Evolutionary conservation across 2,113 vertebrate genomes (phyloP), one percentile per base, ranked within the genome.

Genomic region (Ptilonorhynchus violaceus): DNA sequence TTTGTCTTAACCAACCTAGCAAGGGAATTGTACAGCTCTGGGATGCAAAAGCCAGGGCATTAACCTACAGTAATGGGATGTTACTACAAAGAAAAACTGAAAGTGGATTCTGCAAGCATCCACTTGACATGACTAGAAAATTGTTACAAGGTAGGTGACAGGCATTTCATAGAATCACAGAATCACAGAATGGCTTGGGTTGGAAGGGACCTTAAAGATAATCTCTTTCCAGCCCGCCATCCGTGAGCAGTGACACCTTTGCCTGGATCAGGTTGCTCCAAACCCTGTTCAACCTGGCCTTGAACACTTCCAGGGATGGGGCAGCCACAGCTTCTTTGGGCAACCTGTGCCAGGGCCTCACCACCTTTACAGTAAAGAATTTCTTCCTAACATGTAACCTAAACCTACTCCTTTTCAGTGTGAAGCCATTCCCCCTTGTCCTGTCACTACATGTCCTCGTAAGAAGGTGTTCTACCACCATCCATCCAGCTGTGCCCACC

Each of bases 181-280:
- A 58, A 56, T 73, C 59, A 50, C 20, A 68, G 35, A 69, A 31
- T 27, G 41, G 18, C 6, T 55, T 49, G 55, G 22, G 25, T 42
- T 69, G 35, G 47, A 77, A 76, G 10, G 18, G 11, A 47, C 18
- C 11, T 42, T 49, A 76, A 62, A 55, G 35, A 6, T 35, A 52
- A 59, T 17, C 12, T 49, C 17, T 16, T 68, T 31, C 11, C 17
- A 18, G n/a, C 8, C 9, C 30, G 12, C 6, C 46, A 67, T 28
- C 39, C 13, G 7, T 7, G 28, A 23, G 24, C 30, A 69, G 88
- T 2, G 31, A 22, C 35, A 62, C 6, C 21, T 84, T 37, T 19
- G 21, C 23, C 72, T 56, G 2, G 4, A 10, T 55, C 27, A 56
- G 11, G 3, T 11, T 25, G 4, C 14, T 68, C 41, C 0, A 1